Evolutionary conservation across 2,888 invertebrate species (phyloP).

Genomic region (Drosophila rellima): DNA sequence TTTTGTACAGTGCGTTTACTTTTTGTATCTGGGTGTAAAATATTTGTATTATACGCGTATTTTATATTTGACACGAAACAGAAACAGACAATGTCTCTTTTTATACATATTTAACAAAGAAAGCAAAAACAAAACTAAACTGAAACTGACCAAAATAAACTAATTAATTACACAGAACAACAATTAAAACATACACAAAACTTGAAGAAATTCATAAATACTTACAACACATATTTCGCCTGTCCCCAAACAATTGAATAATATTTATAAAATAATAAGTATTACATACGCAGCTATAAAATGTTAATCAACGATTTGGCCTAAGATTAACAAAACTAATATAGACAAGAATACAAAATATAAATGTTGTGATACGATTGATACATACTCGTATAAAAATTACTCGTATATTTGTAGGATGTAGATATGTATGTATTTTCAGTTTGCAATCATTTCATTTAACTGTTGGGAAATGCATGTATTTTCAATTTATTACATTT

Average conservation of each 20-base stretch:
- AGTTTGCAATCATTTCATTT: conserved; percentile 16
- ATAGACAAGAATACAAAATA: conserved; percentile 50
- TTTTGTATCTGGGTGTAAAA: conserved; percentile 72
- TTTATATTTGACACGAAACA: conserved; percentile 68
- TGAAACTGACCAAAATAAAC: conserved; percentile 42
- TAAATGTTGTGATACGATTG: conserved; percentile 78
- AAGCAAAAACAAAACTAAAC: conserved; percentile 40
- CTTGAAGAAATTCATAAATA: conserved; percentile 7
- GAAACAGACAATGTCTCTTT: conserved; percentile 67
- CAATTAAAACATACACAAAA: conserved; percentile 23
- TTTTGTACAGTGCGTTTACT: conserved; percentile 76
- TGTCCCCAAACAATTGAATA: conserved; percentile 29
- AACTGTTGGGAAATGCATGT: conserved; percentile 16
- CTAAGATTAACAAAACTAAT: conserved; percentile 40
- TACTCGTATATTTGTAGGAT: conserved; percentile 14
- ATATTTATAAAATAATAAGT: conserved; percentile 29
- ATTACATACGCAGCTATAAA: conserved; percentile 41
- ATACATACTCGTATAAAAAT: conserved; percentile 32
- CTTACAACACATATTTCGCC: conserved; percentile 29
- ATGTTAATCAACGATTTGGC: conserved; percentile 50
- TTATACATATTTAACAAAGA: conserved; percentile 64
- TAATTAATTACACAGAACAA: conserved; percentile 29
- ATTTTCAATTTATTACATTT: conserved; percentile 56
- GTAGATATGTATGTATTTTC: background rate
- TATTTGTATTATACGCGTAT: conserved; percentile 74